Percentiles rank a stretch among this genome's conserved stretches.
These are phyloP conservation scores for Podarcis siculus DNA, from an alignment of 2,797 vertebrate genomes.

Conservation along the genomic window DNA sequence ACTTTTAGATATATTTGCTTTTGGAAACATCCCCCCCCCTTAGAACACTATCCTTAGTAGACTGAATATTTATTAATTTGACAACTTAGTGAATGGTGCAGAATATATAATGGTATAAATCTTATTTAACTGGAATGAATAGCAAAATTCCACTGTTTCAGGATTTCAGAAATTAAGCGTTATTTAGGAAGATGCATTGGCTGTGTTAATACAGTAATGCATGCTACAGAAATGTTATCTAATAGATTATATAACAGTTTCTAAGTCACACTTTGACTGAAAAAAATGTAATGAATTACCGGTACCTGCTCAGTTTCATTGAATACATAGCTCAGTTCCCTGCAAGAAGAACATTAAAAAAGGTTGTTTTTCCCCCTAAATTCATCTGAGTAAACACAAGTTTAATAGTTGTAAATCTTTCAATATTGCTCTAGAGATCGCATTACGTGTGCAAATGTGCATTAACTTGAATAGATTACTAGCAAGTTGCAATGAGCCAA, in stretches of 20 bases:
- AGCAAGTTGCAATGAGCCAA: conserved; percentile 23
- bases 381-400: not conserved
- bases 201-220: not conserved
- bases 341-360: too few species aligned
- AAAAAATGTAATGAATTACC: not conserved
- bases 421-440: conserved; percentile 28
- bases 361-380: too few species aligned
- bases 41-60: not conserved
- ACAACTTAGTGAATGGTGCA: not conserved
- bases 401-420: not conserved
- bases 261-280: not conserved
- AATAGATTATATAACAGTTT: not conserved
- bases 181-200: not conserved
- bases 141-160: not conserved
- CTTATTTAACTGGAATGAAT: not conserved
- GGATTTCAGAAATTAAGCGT: not conserved
- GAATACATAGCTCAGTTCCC: too few species aligned
- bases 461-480: conserved; percentile 16
- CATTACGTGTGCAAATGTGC: not conserved
- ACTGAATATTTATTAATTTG: not conserved
- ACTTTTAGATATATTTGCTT: not conserved
- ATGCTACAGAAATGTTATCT: not conserved
- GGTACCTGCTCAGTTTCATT: not conserved
- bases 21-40: not conserved
- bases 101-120: not conserved